Evolutionary conservation across 2,797 vertebrate species (phyloP).

Genomic region (Ctenopoma multispine): DNA sequence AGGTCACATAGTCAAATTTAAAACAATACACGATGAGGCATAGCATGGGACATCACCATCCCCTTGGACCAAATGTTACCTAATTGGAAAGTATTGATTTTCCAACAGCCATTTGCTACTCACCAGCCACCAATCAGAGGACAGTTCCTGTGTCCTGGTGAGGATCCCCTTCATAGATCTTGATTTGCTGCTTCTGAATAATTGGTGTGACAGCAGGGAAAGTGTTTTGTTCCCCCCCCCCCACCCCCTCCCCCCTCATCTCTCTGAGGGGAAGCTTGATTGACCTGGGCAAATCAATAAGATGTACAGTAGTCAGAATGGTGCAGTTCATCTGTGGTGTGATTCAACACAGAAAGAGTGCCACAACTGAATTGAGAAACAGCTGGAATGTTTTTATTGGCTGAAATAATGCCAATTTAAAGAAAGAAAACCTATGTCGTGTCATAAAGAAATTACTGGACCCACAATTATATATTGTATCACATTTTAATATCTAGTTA

Average conservation of each 20-base stretch:
- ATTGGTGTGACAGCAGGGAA: slow-evolving; percentile 57
- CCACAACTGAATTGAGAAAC: too few species aligned
- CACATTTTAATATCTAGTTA: too few species aligned
- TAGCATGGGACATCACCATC: slow-evolving; percentile 32
- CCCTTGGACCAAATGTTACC: slow-evolving; percentile 62
- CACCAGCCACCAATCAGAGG: slow-evolving; percentile 58
- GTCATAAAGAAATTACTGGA: too few species aligned
- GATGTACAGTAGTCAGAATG: slow-evolving; percentile 15
- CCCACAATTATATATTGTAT: too few species aligned
- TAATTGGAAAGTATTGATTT: slow-evolving; percentile 75
- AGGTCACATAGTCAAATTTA: slow-evolving; percentile 3
- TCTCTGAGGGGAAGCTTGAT: slow-evolving; percentile 25
- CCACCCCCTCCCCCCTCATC: too few species aligned
- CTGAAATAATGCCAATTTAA: too few species aligned
- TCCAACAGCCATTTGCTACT: slow-evolving; percentile 51
- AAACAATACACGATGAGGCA: slow-evolving; percentile 43
- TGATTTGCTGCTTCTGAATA: slow-evolving; percentile 70
- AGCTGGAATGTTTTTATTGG: too few species aligned
- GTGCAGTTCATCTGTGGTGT: neutral
- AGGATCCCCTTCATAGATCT: slow-evolving; percentile 63
- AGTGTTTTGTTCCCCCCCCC: neutral
- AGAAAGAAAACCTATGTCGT: too few species aligned
- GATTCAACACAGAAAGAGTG: neutral
- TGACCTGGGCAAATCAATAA: slow-evolving; percentile 33
- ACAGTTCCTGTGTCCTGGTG: slow-evolving; percentile 40